Percentiles rank a stretch among this genome's conserved stretches.
Evolutionary conservation across 2,797 vertebrate species (phyloP).

Genomic region (Babyrousa celebensis): DNA sequence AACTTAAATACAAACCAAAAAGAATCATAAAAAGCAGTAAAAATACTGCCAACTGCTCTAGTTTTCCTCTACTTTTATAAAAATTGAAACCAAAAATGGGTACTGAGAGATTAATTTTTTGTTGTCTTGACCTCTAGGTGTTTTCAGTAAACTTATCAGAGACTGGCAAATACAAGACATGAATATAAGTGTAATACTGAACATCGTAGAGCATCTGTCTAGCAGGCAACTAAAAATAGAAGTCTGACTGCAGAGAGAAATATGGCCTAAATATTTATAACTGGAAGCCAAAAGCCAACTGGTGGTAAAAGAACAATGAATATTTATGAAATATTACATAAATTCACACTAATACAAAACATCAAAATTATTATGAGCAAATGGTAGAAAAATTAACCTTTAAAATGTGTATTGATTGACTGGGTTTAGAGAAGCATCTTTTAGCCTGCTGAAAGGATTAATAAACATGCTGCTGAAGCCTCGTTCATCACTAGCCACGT

Average conservation of each 20-base stretch:
- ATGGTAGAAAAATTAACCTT: slow-evolving; percentile 64
- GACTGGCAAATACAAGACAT: slow-evolving; percentile 15
- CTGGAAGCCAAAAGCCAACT: neutral
- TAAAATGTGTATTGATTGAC: neutral
- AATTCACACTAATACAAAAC: slow-evolving; percentile 28
- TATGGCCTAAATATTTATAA: neutral
- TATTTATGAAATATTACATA: neutral
- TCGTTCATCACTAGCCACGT: neutral
- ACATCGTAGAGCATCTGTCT: neutral
- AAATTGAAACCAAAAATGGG: slow-evolving; percentile 41
- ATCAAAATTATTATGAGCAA: slow-evolving; percentile 42
- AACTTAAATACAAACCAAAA: slow-evolving; percentile 31
- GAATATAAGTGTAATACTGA: neutral
- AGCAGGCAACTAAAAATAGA: neutral
- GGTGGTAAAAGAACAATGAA: slow-evolving; percentile 40
- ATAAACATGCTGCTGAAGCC: neutral
- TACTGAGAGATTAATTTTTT: neutral
- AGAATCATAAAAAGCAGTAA: neutral
- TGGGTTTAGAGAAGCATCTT: neutral
- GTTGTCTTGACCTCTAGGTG: neutral
- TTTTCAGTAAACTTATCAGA: slow-evolving; percentile 22
- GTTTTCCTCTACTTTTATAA: slow-evolving; percentile 40
- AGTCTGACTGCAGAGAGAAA: slow-evolving; percentile 13
- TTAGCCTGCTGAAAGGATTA: slow-evolving; percentile 6
- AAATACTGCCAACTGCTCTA: neutral